These are phyloP conservation scores for Nomada ferruginata DNA, from an alignment of 2,888 invertebrate species.

Conservation along the genomic window DNA sequence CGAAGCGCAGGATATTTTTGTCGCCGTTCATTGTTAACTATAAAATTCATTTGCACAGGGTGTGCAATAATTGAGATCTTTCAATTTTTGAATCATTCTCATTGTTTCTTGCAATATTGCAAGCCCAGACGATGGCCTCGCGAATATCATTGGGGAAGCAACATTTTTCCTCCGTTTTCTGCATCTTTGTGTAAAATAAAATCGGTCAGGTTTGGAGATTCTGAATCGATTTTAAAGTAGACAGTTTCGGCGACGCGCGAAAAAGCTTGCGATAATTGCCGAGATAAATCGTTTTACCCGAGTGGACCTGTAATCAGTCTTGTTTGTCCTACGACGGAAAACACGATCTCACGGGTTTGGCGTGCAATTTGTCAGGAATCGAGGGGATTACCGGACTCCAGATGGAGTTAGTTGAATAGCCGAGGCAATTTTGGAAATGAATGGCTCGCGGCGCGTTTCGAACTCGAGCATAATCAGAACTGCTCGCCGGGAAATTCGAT, in stretches of 20 bases:
- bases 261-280: neutral
- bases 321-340: constrained; percentile 1
- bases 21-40: no score
- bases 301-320: constrained; percentile 17
- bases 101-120: no score
- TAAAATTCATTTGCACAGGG: no score
- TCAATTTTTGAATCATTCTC: no score
- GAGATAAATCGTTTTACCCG: neutral
- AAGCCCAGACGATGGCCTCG: no score
- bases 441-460: constrained; percentile 9
- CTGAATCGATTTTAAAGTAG: no score
- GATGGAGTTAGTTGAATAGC: neutral
- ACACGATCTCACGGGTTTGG: constrained; percentile 27
- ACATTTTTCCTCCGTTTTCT: no score
- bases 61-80: no score
- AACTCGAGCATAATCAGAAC: constrained; percentile 10
- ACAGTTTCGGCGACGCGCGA: neutral
- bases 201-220: no score
- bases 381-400: constrained; percentile 22
- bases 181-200: no score
- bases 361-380: constrained; percentile 44
- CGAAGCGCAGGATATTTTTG: no score
- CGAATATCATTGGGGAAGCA: no score
- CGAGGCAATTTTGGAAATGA: constrained; percentile 15
- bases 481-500: neutral